These are phyloP conservation scores for Papilio xuthus DNA, from an alignment of 1,140 invertebrate genomes.

Conservation along the genomic window DNA sequence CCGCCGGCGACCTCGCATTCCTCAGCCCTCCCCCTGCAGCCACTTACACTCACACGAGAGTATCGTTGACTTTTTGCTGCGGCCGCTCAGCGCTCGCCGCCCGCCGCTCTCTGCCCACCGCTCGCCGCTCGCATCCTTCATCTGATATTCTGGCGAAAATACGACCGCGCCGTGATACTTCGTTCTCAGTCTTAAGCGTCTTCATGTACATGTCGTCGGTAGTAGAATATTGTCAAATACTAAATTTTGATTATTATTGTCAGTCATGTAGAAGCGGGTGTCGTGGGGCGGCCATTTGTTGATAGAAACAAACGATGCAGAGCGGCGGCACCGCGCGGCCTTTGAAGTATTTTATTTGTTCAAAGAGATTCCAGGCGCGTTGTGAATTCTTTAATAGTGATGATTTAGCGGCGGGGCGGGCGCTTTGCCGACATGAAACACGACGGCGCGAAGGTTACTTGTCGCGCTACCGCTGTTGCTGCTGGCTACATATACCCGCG, in stretches of 20 bases:
- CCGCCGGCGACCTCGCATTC: constrained; percentile 22
- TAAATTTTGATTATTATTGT: too few species aligned
- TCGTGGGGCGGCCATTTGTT: too few species aligned
- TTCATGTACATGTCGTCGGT: too few species aligned
- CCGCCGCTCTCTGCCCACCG: neutral
- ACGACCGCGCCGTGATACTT: too few species aligned
- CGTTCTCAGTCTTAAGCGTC: too few species aligned
- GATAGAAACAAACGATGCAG: neutral
- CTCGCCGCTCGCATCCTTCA: too few species aligned
- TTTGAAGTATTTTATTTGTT: constrained; percentile 49
- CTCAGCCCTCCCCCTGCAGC: constrained; percentile 7
- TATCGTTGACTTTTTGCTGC: neutral
- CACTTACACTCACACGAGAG: neutral
- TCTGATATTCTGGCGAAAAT: too few species aligned
- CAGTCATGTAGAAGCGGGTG: too few species aligned
- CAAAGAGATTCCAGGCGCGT: constrained; percentile 62
- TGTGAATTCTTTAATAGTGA: constrained; percentile 69
- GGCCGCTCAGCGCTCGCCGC: neutral
- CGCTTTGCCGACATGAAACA: constrained; percentile 6
- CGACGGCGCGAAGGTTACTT: neutral
- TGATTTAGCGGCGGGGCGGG: constrained; percentile 56
- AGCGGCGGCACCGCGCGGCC: constrained; percentile 33
- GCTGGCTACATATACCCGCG: too few species aligned
- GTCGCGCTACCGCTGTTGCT: neutral
- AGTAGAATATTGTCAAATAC: too few species aligned